A percentile compares a stretch with the other conserved stretches of the same genome.
Conservation (phyloP, 2,113 vertebrate species). For the Archocentrus centrarchus region DNA sequence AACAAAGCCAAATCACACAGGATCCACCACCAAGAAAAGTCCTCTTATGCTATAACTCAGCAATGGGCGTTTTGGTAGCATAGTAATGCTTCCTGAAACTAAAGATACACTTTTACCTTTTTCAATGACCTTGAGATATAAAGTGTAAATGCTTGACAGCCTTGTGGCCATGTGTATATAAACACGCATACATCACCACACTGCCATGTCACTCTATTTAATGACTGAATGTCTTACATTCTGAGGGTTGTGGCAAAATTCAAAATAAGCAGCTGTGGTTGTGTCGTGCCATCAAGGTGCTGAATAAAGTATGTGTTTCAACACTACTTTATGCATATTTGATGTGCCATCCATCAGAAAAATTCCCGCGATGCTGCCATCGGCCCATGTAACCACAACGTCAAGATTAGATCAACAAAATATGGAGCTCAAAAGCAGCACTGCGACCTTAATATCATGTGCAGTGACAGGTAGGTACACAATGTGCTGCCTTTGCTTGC, state of each 20-base stretch:
- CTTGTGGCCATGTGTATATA: conserved; percentile 20
- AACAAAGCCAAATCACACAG: conserved; percentile 57
- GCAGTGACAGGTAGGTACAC: conserved; percentile 50
- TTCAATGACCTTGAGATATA: conserved; percentile 15
- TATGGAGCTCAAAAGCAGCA: conserved; percentile 24
- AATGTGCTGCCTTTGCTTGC: conserved; percentile 46
- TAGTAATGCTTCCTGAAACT: conserved; percentile 24
- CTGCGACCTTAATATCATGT: conserved; percentile 25
- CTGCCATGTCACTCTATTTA: conserved; percentile 27
- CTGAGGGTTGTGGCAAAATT: conserved; percentile 33
- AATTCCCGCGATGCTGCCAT: neutral
- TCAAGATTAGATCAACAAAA: conserved; percentile 37
- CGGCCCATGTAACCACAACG: conserved; percentile 1
- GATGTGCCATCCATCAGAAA: conserved; percentile 21
- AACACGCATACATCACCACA: conserved; percentile 28
- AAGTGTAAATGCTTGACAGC: conserved; percentile 25
- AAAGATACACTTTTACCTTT: conserved; percentile 12
- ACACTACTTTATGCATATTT: conserved; percentile 10
- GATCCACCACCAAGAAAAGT: too few relatives aligned
- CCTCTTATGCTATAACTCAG: neutral
- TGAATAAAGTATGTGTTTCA: conserved; percentile 20
- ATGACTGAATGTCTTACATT: conserved; percentile 24
- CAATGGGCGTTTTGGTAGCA: conserved; percentile 15
- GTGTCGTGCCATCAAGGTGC: neutral
- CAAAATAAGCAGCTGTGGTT: conserved; percentile 52